A percentile compares a stretch with the other conserved stretches of the same genome.
Evolutionary conservation across 2,797 vertebrate genomes (phyloP).

Genomic region (Pithecia hirsuta): DNA sequence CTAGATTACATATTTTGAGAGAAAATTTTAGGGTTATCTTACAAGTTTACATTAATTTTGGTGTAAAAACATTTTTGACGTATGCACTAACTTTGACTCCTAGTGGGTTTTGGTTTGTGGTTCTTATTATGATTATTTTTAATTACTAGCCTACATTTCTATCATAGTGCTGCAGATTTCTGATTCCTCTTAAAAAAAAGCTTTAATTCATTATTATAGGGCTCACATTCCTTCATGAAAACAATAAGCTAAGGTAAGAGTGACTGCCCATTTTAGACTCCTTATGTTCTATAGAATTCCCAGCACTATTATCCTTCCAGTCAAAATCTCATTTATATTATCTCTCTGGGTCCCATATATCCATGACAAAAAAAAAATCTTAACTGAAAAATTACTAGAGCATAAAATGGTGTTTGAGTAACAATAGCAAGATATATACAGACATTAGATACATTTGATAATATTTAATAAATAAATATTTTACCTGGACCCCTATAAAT

Average conservation of each 20-base stretch:
- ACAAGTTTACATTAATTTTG: background rate
- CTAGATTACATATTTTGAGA: background rate
- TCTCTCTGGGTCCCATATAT: background rate
- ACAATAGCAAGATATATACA: background rate
- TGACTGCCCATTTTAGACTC: background rate
- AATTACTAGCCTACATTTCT: background rate
- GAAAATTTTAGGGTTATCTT: background rate
- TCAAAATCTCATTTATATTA: background rate
- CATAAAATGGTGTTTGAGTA: background rate
- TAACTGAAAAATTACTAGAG: background rate
- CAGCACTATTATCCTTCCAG: background rate
- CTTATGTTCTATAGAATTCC: background rate
- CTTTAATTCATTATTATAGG: background rate
- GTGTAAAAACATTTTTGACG: background rate
- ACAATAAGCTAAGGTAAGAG: background rate
- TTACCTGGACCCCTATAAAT: background rate
- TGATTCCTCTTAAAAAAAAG: background rate
- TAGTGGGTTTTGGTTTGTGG: background rate
- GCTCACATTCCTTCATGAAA: background rate
- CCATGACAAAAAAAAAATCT: background rate
- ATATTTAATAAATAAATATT: background rate
- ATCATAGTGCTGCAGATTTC: background rate
- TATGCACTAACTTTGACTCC: background rate
- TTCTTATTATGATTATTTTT: background rate
- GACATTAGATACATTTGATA: background rate